These are phyloP conservation scores for Ginglymostoma cirratum DNA, from an alignment of 2,113 vertebrate genomes.

Conservation along the genomic window DNA sequence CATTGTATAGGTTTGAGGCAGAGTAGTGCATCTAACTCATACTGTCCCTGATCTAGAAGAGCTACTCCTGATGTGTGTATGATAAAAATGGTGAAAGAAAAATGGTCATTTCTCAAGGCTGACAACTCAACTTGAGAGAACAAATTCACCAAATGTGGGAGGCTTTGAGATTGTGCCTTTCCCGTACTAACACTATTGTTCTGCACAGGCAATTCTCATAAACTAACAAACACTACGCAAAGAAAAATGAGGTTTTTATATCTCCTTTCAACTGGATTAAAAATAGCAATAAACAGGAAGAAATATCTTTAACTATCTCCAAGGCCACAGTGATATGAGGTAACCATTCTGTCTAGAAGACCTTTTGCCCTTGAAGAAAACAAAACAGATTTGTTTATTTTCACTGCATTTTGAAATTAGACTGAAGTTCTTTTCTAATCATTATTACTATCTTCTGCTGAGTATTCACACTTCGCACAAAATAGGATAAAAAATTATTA, in stretches of 20 bases:
- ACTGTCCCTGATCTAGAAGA: neutral
- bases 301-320: neutral
- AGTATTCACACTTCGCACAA: neutral
- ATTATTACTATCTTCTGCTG: neutral
- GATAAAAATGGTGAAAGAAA: neutral
- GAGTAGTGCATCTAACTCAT: neutral
- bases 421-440: neutral
- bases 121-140: neutral
- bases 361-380: neutral
- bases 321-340: neutral
- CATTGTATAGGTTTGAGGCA: neutral
- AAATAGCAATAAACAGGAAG: neutral
- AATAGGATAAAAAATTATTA: neutral
- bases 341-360: neutral
- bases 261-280: neutral
- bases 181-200: no score
- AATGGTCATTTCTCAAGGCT: neutral
- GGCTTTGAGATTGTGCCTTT: neutral
- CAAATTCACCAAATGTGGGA: neutral
- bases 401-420: neutral
- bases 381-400: neutral
- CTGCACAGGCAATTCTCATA: neutral
- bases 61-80: neutral
- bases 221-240: neutral
- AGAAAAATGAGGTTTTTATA: conserved; percentile 2